Conservation (phyloP, 1,140 invertebrate genomes). For the Oryctes rhinoceros region DNA sequence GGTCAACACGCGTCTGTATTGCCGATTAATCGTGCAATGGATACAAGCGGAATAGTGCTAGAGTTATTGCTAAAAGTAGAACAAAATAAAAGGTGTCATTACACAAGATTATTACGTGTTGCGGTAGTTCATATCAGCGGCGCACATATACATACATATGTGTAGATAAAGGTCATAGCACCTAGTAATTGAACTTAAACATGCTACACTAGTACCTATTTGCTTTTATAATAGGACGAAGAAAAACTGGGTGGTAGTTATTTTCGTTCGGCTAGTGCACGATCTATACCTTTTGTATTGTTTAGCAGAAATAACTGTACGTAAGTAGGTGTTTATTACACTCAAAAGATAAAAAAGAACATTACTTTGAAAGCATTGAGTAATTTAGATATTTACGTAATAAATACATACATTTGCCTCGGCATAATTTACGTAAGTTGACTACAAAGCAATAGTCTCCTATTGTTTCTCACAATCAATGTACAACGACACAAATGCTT, state of each 20-base stretch:
- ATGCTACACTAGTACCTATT: background rate
- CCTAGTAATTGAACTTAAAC: conserved; percentile 4
- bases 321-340: conserved; percentile 15
- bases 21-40: too few species aligned
- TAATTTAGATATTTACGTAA: background rate
- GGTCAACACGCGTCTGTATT: too few species aligned
- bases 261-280: background rate
- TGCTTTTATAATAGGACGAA: background rate
- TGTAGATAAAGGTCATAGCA: background rate
- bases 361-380: background rate
- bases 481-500: too few species aligned
- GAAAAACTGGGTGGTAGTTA: background rate
- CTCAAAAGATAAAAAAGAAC: background rate
- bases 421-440: background rate
- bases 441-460: background rate
- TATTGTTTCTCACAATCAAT: too few species aligned
- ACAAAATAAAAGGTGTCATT: conserved; percentile 1
- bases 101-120: conserved; percentile 1
- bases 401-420: background rate
- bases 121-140: background rate
- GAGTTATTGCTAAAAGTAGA: background rate
- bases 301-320: background rate
- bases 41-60: too few species aligned
- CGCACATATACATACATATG: background rate
- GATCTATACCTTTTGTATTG: background rate